Conservation (phyloP, 2,113 vertebrate species). For the Plecotus auritus region DNA sequence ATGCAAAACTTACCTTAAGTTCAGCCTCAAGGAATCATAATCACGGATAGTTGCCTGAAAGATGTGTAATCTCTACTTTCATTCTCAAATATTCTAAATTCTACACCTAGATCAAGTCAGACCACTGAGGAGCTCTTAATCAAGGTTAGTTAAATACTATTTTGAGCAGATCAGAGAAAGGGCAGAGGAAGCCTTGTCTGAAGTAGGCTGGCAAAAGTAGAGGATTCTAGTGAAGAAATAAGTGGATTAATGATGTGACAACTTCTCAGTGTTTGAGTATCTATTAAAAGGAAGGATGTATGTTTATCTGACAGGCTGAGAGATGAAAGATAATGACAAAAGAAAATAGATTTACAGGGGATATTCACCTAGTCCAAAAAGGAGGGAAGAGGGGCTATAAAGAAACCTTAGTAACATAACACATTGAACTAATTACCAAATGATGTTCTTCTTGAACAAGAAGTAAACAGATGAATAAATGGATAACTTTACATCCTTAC, state of each 20-base stretch:
- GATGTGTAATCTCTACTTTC: neutral
- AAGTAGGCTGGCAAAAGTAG: neutral
- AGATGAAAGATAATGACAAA: neutral
- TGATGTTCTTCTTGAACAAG: neutral
- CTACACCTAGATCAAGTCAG: neutral
- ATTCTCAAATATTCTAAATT: slow-evolving; percentile 17
- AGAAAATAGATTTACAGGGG: neutral
- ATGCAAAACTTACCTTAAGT: neutral
- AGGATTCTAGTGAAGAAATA: neutral
- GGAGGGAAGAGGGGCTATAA: neutral
- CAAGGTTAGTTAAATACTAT: neutral
- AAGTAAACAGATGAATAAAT: neutral
- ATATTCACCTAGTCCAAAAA: neutral
- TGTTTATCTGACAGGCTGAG: neutral
- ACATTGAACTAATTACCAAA: neutral
- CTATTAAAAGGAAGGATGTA: neutral
- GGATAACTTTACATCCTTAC: neutral
- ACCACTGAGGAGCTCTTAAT: neutral
- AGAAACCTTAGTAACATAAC: neutral
- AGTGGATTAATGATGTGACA: neutral
- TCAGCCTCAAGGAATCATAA: slow-evolving; percentile 24
- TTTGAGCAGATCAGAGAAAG: neutral
- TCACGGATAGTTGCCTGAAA: neutral
- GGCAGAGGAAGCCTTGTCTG: neutral
- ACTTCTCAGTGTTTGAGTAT: neutral